These are phyloP conservation scores for Lateolabrax maculatus DNA, from an alignment of 2,797 vertebrate genomes.

Conservation along the genomic window DNA sequence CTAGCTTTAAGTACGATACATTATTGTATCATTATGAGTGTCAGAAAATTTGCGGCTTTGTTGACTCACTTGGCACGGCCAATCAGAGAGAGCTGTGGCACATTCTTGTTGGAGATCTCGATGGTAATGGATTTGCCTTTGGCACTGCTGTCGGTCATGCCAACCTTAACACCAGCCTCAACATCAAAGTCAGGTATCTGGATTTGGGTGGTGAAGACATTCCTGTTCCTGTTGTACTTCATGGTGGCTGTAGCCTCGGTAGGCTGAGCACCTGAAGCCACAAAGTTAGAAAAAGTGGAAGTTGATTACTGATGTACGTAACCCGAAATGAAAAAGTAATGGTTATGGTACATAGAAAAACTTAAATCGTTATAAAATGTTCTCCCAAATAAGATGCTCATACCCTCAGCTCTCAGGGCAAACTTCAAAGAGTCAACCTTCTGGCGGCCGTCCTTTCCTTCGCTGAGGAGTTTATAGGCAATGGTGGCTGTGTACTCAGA, in stretches of 20 bases:
- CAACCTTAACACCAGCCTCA: conserved; percentile 88
- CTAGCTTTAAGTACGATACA: neutral
- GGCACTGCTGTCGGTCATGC: conserved; percentile 81
- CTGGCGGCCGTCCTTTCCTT: conserved; percentile 82
- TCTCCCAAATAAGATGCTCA: conserved; percentile 18
- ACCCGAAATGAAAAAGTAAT: neutral
- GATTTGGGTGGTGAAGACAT: conserved; percentile 87
- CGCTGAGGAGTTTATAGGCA: conserved; percentile 83
- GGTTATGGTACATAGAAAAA: neutral
- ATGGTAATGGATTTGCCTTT: conserved; percentile 82
- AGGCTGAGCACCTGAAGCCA: conserved; percentile 81
- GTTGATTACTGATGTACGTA: conserved; percentile 8
- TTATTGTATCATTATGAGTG: neutral
- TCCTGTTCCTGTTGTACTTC: conserved; percentile 90
- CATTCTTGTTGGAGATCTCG: conserved; percentile 90
- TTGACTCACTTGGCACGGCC: conserved; percentile 88
- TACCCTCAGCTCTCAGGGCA: conserved; percentile 89
- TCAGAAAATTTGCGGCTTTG: conserved; percentile 6
- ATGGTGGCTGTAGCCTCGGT: conserved; percentile 86
- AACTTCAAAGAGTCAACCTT: conserved; percentile 88
- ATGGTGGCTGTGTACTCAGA: conserved; percentile 89
- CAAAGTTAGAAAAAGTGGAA: conserved; percentile 32
- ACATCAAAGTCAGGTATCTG: conserved; percentile 88
- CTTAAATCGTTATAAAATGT: neutral
- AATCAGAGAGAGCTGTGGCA: conserved; percentile 88